Base-by-base conservation (phyloP, 2,797 vertebrate species). In the Oreochromis grahami region DNA sequence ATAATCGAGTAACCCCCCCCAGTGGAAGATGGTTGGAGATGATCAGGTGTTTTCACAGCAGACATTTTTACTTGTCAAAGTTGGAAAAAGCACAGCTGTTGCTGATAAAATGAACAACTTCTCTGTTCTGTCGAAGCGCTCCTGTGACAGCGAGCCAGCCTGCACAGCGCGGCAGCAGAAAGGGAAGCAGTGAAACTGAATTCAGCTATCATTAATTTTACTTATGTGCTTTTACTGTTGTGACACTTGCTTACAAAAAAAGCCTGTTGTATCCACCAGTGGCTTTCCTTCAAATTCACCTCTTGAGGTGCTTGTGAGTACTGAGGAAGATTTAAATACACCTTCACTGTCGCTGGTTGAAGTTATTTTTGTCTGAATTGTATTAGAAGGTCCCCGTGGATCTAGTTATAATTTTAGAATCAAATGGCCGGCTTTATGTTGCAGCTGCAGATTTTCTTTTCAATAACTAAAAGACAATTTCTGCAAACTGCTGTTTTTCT, bases 391-490 rank as follows among this genome's bases (percentile, higher is more conserved):
- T 72, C 38, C 5, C 29, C 48, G 1, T 24, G 53, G 5, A 11
- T 14, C 7, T 50, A 11, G 48, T 53, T 78, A 76, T 84, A 56
- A 87, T 87, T 88, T 85, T 83, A 82, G 79, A 82, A 82, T 76
- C 55, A 78, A 80, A 63, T 43, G 19, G 52, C 41, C 1, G 43
- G 56, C 29, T 79, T 81, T 70, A 48, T 45, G 38, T 76, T 32
- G 24, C 70, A 50, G 17, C 38, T 53, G 24, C 21, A 15, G 41
- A 74, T 48, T 19, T 36, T 55, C 19, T 79, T 80, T 82, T 76
- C 11, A 58, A 8, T 34, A 48, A 52, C 78, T 38, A 21, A 8
- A 77, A 52, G n/a, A 43, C 19, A 48, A 6, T 19, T 43, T 15
- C 51, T 41, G 15, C 32, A 38, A 56, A 19, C 12, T 17, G 10